phyloP scores from a whole-genome alignment of 2,888 invertebrate species.

The Bruchidius siliquastri region DNA sequence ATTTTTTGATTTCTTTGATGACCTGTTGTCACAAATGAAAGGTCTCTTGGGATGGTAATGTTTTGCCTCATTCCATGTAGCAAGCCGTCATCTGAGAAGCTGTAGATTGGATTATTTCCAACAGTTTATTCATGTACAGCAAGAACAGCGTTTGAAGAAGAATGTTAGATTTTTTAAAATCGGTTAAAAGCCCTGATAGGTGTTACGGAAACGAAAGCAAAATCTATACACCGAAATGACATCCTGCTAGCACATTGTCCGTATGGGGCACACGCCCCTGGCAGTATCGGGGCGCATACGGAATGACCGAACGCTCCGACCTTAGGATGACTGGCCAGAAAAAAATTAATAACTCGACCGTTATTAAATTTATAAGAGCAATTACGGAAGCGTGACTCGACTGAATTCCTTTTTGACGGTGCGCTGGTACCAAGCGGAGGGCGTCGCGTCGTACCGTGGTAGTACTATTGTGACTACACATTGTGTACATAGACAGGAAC shows the following conservation, averaged over 20 bases:
- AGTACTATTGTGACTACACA: background rate
- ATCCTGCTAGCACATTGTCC: background rate
- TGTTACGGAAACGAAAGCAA: too few species aligned
- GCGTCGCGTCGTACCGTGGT: background rate
- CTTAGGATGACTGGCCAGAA: conserved; percentile 10
- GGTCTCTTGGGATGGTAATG: too few species aligned
- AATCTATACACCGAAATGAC: too few species aligned
- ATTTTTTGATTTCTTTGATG: too few species aligned
- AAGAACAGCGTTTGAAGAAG: too few species aligned
- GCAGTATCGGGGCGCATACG: background rate
- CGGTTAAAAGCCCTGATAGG: too few species aligned
- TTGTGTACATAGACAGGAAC: background rate
- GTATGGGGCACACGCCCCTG: background rate
- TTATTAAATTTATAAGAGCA: conserved; percentile 18
- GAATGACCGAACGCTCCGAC: background rate
- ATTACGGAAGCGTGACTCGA: conserved; percentile 12
- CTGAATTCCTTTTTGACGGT: conserved; percentile 1
- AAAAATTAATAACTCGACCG: conserved; percentile 12
- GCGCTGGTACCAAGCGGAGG: background rate
- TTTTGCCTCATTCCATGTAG: too few species aligned
- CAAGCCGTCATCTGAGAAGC: too few species aligned
- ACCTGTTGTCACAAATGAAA: too few species aligned
- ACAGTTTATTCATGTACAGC: too few species aligned
- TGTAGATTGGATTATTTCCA: too few species aligned
- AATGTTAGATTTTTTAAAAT: too few species aligned